Evolutionary conservation across 2,113 vertebrate genomes (phyloP), one percentile per base, ranked within the genome.

Genomic region (Verasper variegatus): DNA sequence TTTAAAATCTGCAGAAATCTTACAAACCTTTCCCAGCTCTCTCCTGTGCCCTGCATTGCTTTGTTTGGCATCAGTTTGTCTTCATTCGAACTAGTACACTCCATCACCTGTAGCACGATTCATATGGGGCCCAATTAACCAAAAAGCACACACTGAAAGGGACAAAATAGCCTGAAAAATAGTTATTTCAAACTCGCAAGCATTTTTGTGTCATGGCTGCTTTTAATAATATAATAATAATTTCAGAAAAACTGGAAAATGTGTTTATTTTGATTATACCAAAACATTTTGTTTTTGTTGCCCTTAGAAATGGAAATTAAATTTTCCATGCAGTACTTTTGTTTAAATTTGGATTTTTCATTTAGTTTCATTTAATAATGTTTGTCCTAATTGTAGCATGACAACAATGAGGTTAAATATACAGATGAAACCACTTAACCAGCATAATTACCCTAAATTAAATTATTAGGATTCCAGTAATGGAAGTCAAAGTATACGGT

Each of bases 151-250:
- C 65, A 80, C 67, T 54, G 78, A 71, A 86, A 83, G 82, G 74
- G 91, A 94, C 94, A 93, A 89, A 82, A 93, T 91, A 88, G 88
- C 88, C 8, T 37, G 92, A 94, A 92, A 94, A 95, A 93, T 91
- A 87, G 71, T 84, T 93, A 89, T 88, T 95, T 94, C 14, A 93
- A 77, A 75, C 77, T 80, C 82, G 89, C 84, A 83, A 90, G 86
- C 82, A 64, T 21, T 85, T 84, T 83, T 35, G 52, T 90, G 70
- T 92, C 87, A 90, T 59, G 40, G 89, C 76, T 71, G 83, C 70
- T 49, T 60, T 76, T 27, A 5, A 27, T 27, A 5, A 5, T 5
- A 27, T 27, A 27, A 5, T 27, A 27, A 27, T 27, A 27, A 27
- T 27, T 27, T 0, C 1, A 85, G 68, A 68, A 68, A 83, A 92